Evolutionary conservation across 2,113 vertebrate genomes (phyloP), one percentile per base, ranked within the genome.

Genomic region (Orientallactaga bullata): DNA sequence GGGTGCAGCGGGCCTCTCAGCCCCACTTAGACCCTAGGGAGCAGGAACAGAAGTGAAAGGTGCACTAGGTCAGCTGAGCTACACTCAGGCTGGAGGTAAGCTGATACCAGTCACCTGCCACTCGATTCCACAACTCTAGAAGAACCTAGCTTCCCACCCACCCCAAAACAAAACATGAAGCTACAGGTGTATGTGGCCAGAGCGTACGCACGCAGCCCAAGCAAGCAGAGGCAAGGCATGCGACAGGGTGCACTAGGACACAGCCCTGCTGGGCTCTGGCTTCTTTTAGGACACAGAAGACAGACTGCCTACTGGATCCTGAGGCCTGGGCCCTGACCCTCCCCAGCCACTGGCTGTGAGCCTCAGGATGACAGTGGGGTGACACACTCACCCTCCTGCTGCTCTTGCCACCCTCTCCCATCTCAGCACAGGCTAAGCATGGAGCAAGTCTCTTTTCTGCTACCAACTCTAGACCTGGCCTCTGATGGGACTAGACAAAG

Each of bases 141-240:
- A 93, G 89, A 94, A 15, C 61, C 79, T 16, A 2, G 42, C 68
- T 73, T 51, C 47, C 61, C 37, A 35, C 21, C 69, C 85, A 51
- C 18, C 88, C 90, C 42, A 3, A n/a, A 63, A 76, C 3, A 30
- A 85, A 88, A 88, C 87, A 20, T 0, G 65, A 73, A 95, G 94
- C 96, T 90, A 35, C 51, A 88, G 74, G 6, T 13, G 39, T 91
- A 30, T 79, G 74, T 76, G 51, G 91, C 86, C 51, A 71, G n/a
- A 55, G 15, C 55, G 90, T 35, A 90, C 86, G 0, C 3, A 37
- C 4, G 88, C 93, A 91, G 97, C 95, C 89, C 88, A 94, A 96
- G 97, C 97, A 94, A 97, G 97, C 96, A 51, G 95, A 96, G 94
- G 95, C 88, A 5, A 92, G 95, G 82, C 97, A 96, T 97, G 97